These are phyloP conservation scores for Labia minor DNA, from an alignment of 2,888 invertebrate species.

Conservation along the genomic window DNA sequence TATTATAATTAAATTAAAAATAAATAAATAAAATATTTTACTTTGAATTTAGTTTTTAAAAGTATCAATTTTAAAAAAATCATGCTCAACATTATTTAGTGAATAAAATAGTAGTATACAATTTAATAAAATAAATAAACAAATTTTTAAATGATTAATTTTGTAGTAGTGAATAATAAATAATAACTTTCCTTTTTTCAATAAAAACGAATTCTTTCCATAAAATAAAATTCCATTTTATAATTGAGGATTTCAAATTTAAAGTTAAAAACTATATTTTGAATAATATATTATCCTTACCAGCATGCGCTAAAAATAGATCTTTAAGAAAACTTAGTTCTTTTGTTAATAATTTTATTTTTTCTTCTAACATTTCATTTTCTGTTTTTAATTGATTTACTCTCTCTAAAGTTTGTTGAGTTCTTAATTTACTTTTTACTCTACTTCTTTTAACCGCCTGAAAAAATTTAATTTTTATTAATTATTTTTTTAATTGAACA, in stretches of 20 bases:
- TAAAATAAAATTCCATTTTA: too few relatives aligned
- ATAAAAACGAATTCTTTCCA: too few relatives aligned
- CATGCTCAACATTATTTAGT: too few relatives aligned
- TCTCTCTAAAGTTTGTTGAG: constrained; percentile 62
- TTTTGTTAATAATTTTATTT: constrained; percentile 68
- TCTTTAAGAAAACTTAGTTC: constrained; percentile 71
- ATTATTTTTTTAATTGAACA: not conserved
- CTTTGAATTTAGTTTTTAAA: not conserved
- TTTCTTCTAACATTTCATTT: constrained; percentile 68
- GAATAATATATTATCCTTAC: too few relatives aligned
- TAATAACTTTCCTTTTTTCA: too few relatives aligned
- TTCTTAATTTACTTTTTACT: constrained; percentile 63
- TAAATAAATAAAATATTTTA: not conserved
- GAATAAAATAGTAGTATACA: too few relatives aligned
- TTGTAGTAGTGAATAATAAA: too few relatives aligned
- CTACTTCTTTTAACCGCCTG: constrained; percentile 75
- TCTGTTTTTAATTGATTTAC: constrained; percentile 66
- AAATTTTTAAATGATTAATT: too few relatives aligned
- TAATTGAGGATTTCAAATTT: too few relatives aligned
- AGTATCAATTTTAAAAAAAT: too few relatives aligned
- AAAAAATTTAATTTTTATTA: constrained; percentile 26
- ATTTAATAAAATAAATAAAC: too few relatives aligned
- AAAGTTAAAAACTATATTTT: too few relatives aligned
- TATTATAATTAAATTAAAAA: not conserved
- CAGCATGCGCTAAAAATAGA: constrained; percentile 67